A percentile compares a stretch with the other conserved stretches of the same genome.
Evolutionary conservation across 2,888 invertebrate species (phyloP).

Genomic region (Conomelus anceps): DNA sequence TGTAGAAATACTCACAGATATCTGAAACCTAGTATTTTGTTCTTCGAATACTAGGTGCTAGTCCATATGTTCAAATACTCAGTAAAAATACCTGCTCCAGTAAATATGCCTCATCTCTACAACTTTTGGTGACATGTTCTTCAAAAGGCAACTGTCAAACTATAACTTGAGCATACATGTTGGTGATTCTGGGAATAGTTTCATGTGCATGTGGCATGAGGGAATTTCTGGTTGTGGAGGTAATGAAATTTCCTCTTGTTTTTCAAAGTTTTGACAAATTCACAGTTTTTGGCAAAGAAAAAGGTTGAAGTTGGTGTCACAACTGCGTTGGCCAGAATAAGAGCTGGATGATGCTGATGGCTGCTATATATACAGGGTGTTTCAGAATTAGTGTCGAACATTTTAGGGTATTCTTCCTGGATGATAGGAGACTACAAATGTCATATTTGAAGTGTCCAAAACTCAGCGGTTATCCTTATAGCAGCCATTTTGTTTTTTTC

Average conservation of each 20-base stretch:
- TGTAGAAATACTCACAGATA: slow-evolving; percentile 35
- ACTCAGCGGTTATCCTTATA: too few relatives aligned
- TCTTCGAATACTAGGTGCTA: too few relatives aligned
- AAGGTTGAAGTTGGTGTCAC: slow-evolving; percentile 28
- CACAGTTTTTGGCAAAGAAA: slow-evolving; percentile 9
- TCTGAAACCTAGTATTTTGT: too few relatives aligned
- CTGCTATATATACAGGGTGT: too few relatives aligned
- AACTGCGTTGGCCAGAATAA: slow-evolving; percentile 33
- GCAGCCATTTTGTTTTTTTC: too few relatives aligned
- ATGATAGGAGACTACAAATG: too few relatives aligned
- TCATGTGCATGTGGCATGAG: slow-evolving; percentile 34
- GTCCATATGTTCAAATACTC: too few relatives aligned
- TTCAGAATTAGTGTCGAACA: too few relatives aligned
- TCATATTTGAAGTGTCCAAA: too few relatives aligned
- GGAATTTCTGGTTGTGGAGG: slow-evolving; percentile 32
- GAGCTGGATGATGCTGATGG: slow-evolving; percentile 37
- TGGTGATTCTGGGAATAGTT: slow-evolving; percentile 28
- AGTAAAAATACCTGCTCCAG: too few relatives aligned
- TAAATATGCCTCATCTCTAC: too few relatives aligned
- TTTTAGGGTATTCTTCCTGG: too few relatives aligned
- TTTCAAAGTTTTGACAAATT: slow-evolving; percentile 22
- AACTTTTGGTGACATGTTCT: slow-evolving; percentile 37
- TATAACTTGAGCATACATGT: slow-evolving; percentile 34
- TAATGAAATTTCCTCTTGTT: slow-evolving; percentile 32
- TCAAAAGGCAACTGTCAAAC: slow-evolving; percentile 33